Conservation (phyloP, 1,140 invertebrate species). For the Drosophila funebris region DNA sequence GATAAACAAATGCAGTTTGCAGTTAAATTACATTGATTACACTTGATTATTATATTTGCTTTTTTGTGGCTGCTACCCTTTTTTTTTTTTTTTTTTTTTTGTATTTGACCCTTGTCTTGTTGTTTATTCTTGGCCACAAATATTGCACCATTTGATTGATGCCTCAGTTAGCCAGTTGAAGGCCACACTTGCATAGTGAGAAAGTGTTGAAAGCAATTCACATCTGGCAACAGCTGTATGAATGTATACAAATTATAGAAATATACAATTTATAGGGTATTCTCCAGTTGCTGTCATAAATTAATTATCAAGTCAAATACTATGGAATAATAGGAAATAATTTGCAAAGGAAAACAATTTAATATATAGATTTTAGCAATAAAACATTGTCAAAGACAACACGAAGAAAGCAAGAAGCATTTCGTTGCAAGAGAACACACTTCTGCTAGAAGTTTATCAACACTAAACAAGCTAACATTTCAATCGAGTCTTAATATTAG, state of each 20-base stretch:
- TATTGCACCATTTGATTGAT: conserved; percentile 53
- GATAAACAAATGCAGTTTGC: conserved; percentile 68
- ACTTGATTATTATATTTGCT: conserved; percentile 68
- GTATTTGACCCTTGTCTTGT: conserved; percentile 13
- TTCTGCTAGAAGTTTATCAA: neutral
- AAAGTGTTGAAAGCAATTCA: conserved; percentile 37
- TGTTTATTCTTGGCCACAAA: conserved; percentile 62
- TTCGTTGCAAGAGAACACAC: no score
- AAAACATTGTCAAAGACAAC: no score
- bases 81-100: neutral
- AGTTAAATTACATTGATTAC: conserved; percentile 67
- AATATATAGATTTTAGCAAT: neutral
- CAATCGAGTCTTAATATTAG: neutral
- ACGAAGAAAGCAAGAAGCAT: no score
- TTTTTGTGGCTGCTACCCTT: conserved; percentile 21
- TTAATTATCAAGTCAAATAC: neutral
- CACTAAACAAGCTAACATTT: neutral
- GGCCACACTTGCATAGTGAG: conserved; percentile 22
- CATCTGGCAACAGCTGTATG: conserved; percentile 35
- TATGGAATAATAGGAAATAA: neutral
- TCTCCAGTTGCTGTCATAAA: neutral
- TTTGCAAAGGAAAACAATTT: neutral
- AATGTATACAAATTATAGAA: neutral
- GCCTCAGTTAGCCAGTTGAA: conserved; percentile 15
- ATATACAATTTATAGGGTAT: no score